Evolutionary conservation across 2,797 vertebrate genomes (phyloP), one percentile per base, ranked within the genome.

Genomic region (Podargus strigoides): DNA sequence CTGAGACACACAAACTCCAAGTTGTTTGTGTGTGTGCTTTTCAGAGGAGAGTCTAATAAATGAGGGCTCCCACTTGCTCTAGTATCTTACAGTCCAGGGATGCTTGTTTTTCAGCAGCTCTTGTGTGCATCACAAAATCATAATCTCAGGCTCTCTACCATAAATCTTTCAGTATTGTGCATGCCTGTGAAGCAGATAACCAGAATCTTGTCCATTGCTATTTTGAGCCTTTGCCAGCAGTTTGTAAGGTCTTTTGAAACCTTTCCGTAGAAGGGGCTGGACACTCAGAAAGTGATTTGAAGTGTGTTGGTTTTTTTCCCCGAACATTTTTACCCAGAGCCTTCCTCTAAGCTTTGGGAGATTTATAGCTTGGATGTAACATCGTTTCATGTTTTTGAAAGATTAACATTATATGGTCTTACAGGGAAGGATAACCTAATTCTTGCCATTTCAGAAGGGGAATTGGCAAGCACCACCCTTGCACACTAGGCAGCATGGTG

Each of bases 331-430:
- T 83, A 49, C 12, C 23, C 23, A 11, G n/a, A 85, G 34, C 72
- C 70, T 82, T 76, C 39, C 87, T 86, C 41, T 68, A 56, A 87
- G 82, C 32, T 32, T 49, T 46, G 34, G 36, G 68, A 94, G 72
- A 41, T 69, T 59, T 23, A 59, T 46, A 81, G 64, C 68, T 85
- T 63, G 39, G 55, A 56, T 90, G 41, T 76, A 87, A 76, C 46
- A 64, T 73, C 78, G 70, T 42, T 56, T n/a, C n/a, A 59, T 85
- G 6, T 81, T 95, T 86, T 82, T 93, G 74, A 91, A 89, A 96
- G 69, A 41, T 82, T 66, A 59, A 37, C 30, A 3, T 93, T 66
- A 42, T 80, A 80, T 34, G 46, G 47, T 77, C 34, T 80, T 85
- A 79, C 41, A 44, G 60, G 52, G 50, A 75, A 67, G 36, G 16